A percentile compares a stretch with the other conserved stretches of the same genome.
phyloP scores from a whole-genome alignment of 2,113 vertebrate genomes.

The Catharus bicknelli region DNA sequence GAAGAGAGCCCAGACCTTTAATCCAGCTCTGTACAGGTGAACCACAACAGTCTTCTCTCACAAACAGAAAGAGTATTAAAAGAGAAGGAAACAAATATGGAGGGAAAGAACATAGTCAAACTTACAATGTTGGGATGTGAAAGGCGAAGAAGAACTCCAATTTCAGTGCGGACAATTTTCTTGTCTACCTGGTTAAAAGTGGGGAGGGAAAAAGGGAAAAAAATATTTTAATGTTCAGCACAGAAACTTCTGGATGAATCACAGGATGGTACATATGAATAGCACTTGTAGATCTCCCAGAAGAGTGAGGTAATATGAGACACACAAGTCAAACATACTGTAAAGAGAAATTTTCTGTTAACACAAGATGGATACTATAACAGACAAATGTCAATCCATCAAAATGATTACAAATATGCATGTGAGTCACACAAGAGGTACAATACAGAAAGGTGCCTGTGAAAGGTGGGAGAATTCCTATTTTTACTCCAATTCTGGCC shows the following conservation, averaged over 20 bases:
- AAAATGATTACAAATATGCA: not conserved
- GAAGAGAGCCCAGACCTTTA: not conserved
- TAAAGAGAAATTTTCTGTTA: not conserved
- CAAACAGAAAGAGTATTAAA: not conserved
- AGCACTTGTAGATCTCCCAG: not conserved
- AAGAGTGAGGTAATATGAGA: not conserved
- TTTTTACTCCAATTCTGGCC: not conserved
- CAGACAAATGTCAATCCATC: not conserved
- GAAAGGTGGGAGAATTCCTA: not conserved
- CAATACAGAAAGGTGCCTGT: not conserved
- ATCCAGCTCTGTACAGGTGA: not conserved
- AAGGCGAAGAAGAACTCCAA: slow-evolving; percentile 87
- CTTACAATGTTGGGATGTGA: slow-evolving; percentile 92
- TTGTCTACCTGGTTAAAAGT: slow-evolving; percentile 84
- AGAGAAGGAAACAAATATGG: not conserved
- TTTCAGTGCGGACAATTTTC: slow-evolving; percentile 90
- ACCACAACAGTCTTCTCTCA: not conserved
- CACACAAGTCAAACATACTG: not conserved
- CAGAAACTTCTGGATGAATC: not conserved
- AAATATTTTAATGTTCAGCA: not conserved
- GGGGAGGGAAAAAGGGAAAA: slow-evolving; percentile 9
- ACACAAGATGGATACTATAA: rapidly evolving
- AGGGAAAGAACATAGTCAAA: not conserved
- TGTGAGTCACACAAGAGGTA: not conserved
- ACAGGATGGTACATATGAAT: not conserved